A percentile compares a stretch with the other conserved stretches of the same genome.
Conservation (phyloP, 2,888 invertebrate genomes). For the Cantharis rufa region DNA sequence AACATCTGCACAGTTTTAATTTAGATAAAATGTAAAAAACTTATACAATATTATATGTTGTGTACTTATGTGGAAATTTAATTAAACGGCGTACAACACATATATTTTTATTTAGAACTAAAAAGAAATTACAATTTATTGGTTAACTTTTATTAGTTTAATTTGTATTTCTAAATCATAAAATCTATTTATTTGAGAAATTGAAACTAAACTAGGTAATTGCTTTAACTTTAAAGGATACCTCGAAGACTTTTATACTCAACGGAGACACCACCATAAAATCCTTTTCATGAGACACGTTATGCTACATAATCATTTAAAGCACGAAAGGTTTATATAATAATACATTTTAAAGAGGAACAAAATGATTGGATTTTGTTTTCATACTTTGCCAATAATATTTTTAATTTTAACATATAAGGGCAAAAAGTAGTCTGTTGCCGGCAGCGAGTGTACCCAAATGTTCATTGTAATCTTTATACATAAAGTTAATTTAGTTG, state of each 20-base stretch:
- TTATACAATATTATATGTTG: neutral
- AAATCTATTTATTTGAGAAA: neutral
- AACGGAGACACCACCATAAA: neutral
- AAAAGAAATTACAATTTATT: too few species aligned
- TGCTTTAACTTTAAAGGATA: neutral
- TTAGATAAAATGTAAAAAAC: too few species aligned
- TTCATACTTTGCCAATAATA: neutral
- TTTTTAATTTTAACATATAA: neutral
- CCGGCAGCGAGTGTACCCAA: neutral
- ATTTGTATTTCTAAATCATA: neutral
- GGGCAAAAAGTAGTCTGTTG: neutral
- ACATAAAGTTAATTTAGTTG: neutral
- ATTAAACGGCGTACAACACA: neutral
- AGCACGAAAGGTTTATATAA: neutral
- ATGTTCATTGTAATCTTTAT: neutral
- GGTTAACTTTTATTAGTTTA: neutral
- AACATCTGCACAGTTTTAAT: too few species aligned
- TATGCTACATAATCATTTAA: neutral
- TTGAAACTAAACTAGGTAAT: neutral
- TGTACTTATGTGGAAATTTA: neutral
- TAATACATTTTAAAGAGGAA: neutral
- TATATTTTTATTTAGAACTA: neutral
- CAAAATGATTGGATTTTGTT: neutral
- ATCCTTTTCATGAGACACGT: neutral
- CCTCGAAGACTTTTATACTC: neutral